Evolutionary conservation across 2,888 invertebrate genomes (phyloP).

Genomic region (Lasioglossum oenotherae): DNA sequence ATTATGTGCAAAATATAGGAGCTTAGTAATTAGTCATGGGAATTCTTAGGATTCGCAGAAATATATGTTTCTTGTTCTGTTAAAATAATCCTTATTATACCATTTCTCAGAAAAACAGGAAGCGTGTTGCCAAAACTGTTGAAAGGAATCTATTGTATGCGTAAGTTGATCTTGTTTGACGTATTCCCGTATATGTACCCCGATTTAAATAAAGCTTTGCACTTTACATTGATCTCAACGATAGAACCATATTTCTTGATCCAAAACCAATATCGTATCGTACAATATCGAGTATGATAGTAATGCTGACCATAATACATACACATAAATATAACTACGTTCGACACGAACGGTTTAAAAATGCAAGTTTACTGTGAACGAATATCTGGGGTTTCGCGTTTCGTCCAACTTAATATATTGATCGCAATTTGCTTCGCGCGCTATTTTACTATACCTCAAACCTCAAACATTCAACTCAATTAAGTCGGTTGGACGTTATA

Average conservation of each 20-base stretch:
- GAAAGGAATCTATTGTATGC: not conserved
- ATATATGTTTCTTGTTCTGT: not conserved
- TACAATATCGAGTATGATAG: not conserved
- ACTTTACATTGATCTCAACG: not conserved
- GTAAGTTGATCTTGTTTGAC: not conserved
- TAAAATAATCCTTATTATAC: not conserved
- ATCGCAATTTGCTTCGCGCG: not conserved
- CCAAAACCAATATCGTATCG: conserved; percentile 20
- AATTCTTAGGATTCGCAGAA: not conserved
- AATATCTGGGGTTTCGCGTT: not conserved
- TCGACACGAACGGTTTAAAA: not conserved
- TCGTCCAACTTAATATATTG: not conserved
- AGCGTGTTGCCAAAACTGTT: not conserved
- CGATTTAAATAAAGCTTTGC: conserved; percentile 16
- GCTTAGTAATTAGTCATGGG: not conserved
- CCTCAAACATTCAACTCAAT: too few species aligned
- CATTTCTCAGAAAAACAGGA: not conserved
- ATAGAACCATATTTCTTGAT: conserved; percentile 11
- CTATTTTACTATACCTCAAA: not conserved
- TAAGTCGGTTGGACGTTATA: not conserved
- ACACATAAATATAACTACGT: not conserved
- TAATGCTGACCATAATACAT: not conserved
- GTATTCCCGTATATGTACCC: not conserved
- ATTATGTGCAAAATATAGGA: too few species aligned
- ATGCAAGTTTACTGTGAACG: not conserved